phyloP scores from a whole-genome alignment of 2,797 vertebrate genomes.

The Anabas testudineus region DNA sequence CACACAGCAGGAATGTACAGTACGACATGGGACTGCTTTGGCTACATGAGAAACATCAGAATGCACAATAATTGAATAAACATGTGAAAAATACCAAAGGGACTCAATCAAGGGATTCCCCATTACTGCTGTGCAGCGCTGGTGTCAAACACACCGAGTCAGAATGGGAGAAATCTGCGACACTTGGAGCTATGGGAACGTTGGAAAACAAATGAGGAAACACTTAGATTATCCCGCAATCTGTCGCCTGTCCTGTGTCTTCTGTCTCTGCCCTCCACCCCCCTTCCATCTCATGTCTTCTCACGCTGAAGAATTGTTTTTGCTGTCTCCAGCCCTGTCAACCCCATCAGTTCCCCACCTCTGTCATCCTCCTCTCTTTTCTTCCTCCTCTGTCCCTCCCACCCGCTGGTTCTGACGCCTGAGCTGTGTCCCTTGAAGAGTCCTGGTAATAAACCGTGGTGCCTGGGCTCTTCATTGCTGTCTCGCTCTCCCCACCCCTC shows the following conservation, averaged over 20 bases:
- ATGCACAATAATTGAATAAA: constrained; percentile 73
- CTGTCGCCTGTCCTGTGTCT: constrained; percentile 42
- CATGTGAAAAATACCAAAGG: constrained; percentile 70
- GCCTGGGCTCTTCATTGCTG: constrained; percentile 80
- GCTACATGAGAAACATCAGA: constrained; percentile 65
- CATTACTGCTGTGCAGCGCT: constrained; percentile 51
- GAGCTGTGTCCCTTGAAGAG: constrained; percentile 78
- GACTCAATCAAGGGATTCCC: constrained; percentile 78
- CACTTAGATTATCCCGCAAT: constrained; percentile 52
- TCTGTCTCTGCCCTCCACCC: constrained; percentile 32
- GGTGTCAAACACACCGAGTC: constrained; percentile 42
- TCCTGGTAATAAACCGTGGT: constrained; percentile 83
- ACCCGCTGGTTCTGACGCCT: constrained; percentile 79
- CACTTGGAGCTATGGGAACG: constrained; percentile 59
- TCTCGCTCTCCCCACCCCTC: constrained; percentile 76
- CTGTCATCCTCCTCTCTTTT: constrained; percentile 70
- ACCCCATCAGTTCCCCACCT: constrained; percentile 69
- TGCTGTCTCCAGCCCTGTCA: constrained; percentile 69
- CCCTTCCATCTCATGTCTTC: constrained; percentile 51
- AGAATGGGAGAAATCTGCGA: constrained; percentile 54
- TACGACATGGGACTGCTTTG: constrained; percentile 53
- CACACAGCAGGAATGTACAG: constrained; percentile 53
- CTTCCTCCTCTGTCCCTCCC: constrained; percentile 66
- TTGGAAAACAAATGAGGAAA: constrained; percentile 64
- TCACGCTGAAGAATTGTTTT: constrained; percentile 55